These are phyloP conservation scores for Bos indicus DNA, from an alignment of 2,113 vertebrate genomes.

Conservation along the genomic window DNA sequence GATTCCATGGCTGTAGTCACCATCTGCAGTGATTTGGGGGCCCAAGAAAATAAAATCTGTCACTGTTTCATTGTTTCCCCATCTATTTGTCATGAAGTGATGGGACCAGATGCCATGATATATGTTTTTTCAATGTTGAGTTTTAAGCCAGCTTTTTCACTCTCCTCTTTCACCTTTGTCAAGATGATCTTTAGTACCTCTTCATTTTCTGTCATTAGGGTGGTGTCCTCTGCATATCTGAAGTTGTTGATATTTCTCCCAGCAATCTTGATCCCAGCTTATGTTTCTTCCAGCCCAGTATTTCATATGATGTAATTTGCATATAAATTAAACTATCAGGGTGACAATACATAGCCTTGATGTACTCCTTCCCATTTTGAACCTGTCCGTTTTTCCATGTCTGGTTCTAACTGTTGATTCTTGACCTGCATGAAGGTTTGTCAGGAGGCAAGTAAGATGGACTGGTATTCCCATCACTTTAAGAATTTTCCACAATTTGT, in stretches of 20 bases:
- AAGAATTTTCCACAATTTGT: not conserved
- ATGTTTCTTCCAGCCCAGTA: not conserved
- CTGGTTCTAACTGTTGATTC: not conserved
- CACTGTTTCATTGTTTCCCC: not conserved
- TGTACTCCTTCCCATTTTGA: not conserved
- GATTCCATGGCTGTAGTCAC: not conserved
- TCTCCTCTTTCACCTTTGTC: not conserved
- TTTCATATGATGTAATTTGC: not conserved
- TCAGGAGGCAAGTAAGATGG: not conserved
- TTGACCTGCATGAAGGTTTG: not conserved
- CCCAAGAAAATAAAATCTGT: not conserved
- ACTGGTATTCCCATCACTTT: not conserved
- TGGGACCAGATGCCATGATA: not conserved
- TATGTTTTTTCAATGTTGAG: not conserved
- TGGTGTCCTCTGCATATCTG: not conserved
- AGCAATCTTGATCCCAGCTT: not conserved
- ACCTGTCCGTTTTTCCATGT: not conserved
- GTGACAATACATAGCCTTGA: not conserved
- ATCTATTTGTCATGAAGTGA: not conserved
- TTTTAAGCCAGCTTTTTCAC: not conserved
- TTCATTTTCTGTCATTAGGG: not conserved
- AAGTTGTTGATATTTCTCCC: not conserved
- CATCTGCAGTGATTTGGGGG: not conserved
- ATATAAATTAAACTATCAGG: not conserved
- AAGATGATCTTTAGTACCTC: not conserved